Percentiles rank a stretch among this genome's conserved stretches.
Evolutionary conservation across 2,888 invertebrate species (phyloP).

Genomic region (Ceratothoa steindachneri): DNA sequence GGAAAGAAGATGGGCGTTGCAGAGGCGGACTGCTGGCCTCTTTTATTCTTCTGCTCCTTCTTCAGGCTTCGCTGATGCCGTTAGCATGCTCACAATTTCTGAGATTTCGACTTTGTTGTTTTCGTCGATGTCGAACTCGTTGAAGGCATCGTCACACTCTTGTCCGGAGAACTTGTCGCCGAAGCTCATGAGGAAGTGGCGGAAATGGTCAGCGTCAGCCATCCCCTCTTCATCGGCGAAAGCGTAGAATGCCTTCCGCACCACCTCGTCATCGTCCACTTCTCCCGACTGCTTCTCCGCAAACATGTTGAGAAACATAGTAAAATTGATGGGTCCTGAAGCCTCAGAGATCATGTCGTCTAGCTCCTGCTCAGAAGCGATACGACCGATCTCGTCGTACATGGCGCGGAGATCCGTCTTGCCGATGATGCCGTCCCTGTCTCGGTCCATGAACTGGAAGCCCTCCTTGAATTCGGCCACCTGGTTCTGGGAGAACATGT

Average conservation of each 20-base stretch:
- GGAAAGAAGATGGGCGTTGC: background rate
- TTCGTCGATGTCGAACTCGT: constrained; percentile 85
- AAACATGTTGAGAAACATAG: constrained; percentile 85
- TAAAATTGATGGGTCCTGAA: constrained; percentile 89
- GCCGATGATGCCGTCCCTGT: constrained; percentile 81
- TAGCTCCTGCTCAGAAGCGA: constrained; percentile 83
- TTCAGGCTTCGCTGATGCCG: constrained; percentile 12
- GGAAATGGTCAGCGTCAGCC: constrained; percentile 72
- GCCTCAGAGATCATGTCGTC: constrained; percentile 84
- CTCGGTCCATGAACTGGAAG: constrained; percentile 92
- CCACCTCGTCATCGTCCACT: constrained; percentile 84
- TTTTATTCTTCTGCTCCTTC: constrained; percentile 3
- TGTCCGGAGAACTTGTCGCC: constrained; percentile 85
- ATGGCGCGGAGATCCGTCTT: constrained; percentile 86
- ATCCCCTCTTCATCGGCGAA: constrained; percentile 74
- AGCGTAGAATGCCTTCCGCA: constrained; percentile 85
- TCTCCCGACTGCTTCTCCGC: constrained; percentile 87
- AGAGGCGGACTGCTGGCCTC: too few relatives aligned
- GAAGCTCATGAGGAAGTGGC: constrained; percentile 86
- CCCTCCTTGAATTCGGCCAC: constrained; percentile 96
- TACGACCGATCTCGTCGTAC: constrained; percentile 86
- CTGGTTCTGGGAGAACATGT: constrained; percentile 94
- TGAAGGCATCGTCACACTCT: constrained; percentile 87
- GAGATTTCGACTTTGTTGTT: constrained; percentile 58
- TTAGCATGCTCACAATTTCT: constrained; percentile 15